Evolutionary conservation across 2,797 vertebrate genomes (phyloP), one percentile per base, ranked within the genome.

Genomic region (Picus viridis): DNA sequence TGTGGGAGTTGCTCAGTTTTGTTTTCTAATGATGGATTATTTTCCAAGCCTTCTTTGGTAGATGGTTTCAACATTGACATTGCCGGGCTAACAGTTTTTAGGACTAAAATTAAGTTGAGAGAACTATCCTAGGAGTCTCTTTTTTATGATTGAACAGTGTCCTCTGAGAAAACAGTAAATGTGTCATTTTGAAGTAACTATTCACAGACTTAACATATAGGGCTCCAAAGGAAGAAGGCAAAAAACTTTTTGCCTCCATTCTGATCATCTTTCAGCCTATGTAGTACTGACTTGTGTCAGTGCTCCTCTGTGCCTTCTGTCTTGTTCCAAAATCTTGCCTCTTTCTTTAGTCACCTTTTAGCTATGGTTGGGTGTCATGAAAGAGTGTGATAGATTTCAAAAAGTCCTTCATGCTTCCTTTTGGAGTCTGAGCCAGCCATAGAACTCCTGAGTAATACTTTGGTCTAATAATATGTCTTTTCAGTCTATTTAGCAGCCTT

Each of bases 331-430:
- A 93, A 64, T 92, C 70, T 91, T 89, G 24, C 41, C 10, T 73
- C 67, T 76, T 83, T 76, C 47, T 70, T 58, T 56, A 58, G 67
- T 93, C 62, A 72, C 76, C 51, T 81, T 84, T 86, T 88, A 68
- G 27, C 69, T 87, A 7, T 59, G 56, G 43, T 62, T 88, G 43
- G 34, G 36, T 87, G 88, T 62, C 49, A 45, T 26, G 45, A 88
- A 89, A 84, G 49, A 73, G 29, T 51, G 41, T 83, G 70, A 32
- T 39, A 91, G 51, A 81, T 85, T 70, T 89, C 74, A 39, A 56
- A 92, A 91, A 90, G 58, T 54, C 41, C 32, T 88, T 91, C 24
- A 4, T 80, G 72, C 84, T 89, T 95, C 85, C 41, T 91, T 96
- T 90, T 92, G 61, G 76, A 88, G 78, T 80, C 63, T 86, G 62